Evolutionary conservation across 2,888 invertebrate genomes (phyloP), one percentile per base, ranked within the genome.

Genomic region (Heliconius aoede): DNA sequence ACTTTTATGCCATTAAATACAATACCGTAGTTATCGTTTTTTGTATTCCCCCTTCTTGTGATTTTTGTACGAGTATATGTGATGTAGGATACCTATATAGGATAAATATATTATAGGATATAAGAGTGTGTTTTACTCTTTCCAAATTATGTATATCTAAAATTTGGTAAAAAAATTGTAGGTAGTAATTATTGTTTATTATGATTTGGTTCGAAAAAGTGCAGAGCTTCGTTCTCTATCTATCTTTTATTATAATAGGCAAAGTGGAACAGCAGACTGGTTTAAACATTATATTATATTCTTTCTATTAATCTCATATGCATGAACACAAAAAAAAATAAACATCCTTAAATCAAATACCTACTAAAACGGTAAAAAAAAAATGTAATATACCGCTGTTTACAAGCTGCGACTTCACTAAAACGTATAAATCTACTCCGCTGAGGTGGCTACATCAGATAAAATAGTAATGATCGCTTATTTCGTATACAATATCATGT

Each of bases 1-100:
- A 78, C 72, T 78, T 76, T 72, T 74, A 60, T 55, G 71, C 71
- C 32, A 78, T 81, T 80, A 78, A 78, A 73, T 73, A 64, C 67
- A 72, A 62, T 74, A 72, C 32, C n/a, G n/a, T n/a, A n/a, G 76
- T 72, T 67, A 69, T 55, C 55, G 30, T 55, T 32, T 55, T 32
- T 30, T n/a, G 51, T 69, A 55, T 55, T 69, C 7, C 4, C 30
- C 24, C 32, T 69, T 69, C 51, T 51, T 30, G 26, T 51, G 1
- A 69, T 40, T 26, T 64, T 40, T 40, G 24, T 40, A 7, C 0
- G 4, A 32, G 24, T 65, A 24, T 13, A 40, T 65, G 4, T 40
- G 60, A 65, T 13, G 30, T 30, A 60, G 36, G 36, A 36, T 36
- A 36, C 3, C 0, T 36, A 36, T 36, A 36, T 36, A 9, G 11